A percentile compares a stretch with the other conserved stretches of the same genome.
These are phyloP conservation scores for Euspilapteryx auroguttella DNA, from an alignment of 2,888 invertebrate species.

Conservation along the genomic window DNA sequence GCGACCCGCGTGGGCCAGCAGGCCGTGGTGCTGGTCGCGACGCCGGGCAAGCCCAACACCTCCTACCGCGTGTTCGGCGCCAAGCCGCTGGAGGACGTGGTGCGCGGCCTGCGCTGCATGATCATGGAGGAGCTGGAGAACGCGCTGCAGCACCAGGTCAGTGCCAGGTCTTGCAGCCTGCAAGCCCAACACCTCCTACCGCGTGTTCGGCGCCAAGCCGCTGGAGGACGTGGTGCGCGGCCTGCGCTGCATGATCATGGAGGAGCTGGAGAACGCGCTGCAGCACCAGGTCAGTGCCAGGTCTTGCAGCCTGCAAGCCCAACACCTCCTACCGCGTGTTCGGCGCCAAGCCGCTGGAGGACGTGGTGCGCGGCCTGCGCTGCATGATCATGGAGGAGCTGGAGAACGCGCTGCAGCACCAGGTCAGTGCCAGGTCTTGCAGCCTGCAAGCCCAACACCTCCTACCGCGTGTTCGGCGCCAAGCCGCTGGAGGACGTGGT, in stretches of 20 bases:
- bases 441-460: slow-evolving; percentile 91
- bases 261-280: slow-evolving; percentile 89
- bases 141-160: slow-evolving; percentile 84
- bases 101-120: slow-evolving; percentile 84
- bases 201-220: slow-evolving; percentile 96
- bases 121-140: slow-evolving; percentile 95
- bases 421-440: slow-evolving; percentile 36
- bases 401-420: slow-evolving; percentile 90
- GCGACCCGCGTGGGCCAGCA: slow-evolving; percentile 96
- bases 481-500: slow-evolving; percentile 97
- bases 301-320: slow-evolving; percentile 74
- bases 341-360: slow-evolving; percentile 94
- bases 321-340: slow-evolving; percentile 96
- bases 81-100: slow-evolving; percentile 95
- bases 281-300: slow-evolving; percentile 74
- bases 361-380: slow-evolving; percentile 89
- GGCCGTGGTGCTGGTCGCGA: slow-evolving; percentile 93
- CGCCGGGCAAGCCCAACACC: slow-evolving; percentile 94
- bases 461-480: slow-evolving; percentile 95
- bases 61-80: slow-evolving; percentile 97
- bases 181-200: slow-evolving; percentile 93
- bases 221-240: slow-evolving; percentile 94
- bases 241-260: slow-evolving; percentile 89
- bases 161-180: slow-evolving; percentile 57
- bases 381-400: slow-evolving; percentile 94